Percentiles rank a stretch among this genome's conserved stretches.
These are phyloP conservation scores for Pteria penguin DNA, from an alignment of 2,888 invertebrate genomes.

Conservation along the genomic window DNA sequence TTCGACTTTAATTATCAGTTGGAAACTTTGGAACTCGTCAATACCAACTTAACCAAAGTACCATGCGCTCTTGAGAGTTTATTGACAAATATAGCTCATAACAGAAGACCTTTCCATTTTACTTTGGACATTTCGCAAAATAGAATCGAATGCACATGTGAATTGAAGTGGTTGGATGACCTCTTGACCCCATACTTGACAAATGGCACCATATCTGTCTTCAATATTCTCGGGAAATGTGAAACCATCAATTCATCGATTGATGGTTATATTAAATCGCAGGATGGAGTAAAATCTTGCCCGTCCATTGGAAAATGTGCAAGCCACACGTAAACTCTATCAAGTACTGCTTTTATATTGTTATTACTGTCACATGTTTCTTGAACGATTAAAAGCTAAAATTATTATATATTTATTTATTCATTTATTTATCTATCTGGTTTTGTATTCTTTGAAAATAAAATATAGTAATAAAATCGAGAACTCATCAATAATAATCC, in stretches of 20 bases:
- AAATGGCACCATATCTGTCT: background rate
- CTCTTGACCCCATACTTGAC: background rate
- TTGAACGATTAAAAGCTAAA: too few species aligned
- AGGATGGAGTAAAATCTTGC: background rate
- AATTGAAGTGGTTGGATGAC: conserved; percentile 52
- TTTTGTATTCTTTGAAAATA: too few species aligned
- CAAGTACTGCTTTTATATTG: too few species aligned
- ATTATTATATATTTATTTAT: too few species aligned
- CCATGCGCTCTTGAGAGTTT: conserved; percentile 51
- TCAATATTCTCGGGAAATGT: background rate
- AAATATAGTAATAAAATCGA: too few species aligned
- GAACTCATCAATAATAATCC: too few species aligned
- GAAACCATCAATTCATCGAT: background rate
- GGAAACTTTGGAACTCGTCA: conserved; percentile 42
- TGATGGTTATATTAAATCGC: background rate
- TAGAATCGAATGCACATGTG: conserved; percentile 59
- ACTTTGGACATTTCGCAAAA: conserved; percentile 38
- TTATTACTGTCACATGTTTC: too few species aligned
- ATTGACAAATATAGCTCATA: background rate
- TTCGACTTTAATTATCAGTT: conserved; percentile 48
- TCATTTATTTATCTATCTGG: too few species aligned
- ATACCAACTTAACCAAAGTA: conserved; percentile 47
- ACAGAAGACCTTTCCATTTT: background rate
- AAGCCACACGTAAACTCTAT: background rate
- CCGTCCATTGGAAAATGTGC: background rate